Evolutionary conservation across 2,888 invertebrate species (phyloP).

Genomic region (Lordiphosa fenestrarum): DNA sequence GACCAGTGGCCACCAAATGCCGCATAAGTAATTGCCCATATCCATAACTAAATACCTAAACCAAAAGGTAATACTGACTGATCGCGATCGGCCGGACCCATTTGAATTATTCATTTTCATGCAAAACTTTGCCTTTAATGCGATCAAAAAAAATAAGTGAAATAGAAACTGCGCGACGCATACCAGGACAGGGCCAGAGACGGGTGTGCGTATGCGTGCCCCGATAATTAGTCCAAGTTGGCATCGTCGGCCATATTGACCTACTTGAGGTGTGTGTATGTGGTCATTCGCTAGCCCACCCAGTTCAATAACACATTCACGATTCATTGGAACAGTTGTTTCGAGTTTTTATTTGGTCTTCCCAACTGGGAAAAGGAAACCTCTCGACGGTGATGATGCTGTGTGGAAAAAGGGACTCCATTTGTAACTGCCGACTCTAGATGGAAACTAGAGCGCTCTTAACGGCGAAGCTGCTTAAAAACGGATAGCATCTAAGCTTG

Average conservation of each 20-base stretch:
- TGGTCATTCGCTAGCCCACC: background rate
- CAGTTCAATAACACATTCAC: slow-evolving; percentile 31
- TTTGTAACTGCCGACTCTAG: no score
- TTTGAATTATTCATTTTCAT: slow-evolving; percentile 61
- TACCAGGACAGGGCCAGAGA: slow-evolving; percentile 32
- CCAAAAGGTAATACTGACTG: slow-evolving; percentile 34
- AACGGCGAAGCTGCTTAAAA: no score
- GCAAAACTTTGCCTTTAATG: slow-evolving; percentile 36
- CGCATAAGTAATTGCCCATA: slow-evolving; percentile 58
- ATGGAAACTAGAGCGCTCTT: no score
- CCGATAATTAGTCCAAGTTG: slow-evolving; percentile 57
- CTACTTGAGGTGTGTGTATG: slow-evolving; percentile 23
- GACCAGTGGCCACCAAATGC: slow-evolving; percentile 15
- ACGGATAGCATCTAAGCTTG: no score
- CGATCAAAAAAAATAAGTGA: slow-evolving; percentile 14
- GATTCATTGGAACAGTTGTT: background rate
- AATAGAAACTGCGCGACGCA: slow-evolving; percentile 50
- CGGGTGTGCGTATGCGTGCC: slow-evolving; percentile 12
- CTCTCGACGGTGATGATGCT: no score
- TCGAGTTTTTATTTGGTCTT: no score
- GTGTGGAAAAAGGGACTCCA: no score
- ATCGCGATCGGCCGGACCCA: slow-evolving; percentile 10
- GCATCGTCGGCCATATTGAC: slow-evolving; percentile 35
- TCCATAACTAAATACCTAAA: slow-evolving; percentile 40
- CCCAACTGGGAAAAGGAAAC: no score